These are phyloP conservation scores for Sepioteuthis lessoniana DNA, from an alignment of 2,888 invertebrate genomes.

Conservation along the genomic window DNA sequence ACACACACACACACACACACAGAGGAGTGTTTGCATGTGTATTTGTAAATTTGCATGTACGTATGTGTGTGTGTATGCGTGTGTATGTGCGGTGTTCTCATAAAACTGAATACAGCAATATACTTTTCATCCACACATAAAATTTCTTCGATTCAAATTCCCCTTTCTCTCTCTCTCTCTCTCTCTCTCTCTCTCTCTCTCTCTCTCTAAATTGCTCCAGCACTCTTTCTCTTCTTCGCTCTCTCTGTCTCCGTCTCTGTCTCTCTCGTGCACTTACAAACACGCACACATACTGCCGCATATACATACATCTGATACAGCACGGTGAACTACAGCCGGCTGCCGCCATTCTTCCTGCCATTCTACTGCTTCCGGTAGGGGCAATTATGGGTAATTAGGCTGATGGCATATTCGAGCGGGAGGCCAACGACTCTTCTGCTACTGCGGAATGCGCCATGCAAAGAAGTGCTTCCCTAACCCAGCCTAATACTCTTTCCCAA, in stretches of 20 bases:
- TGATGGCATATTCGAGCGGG: conserved; percentile 33
- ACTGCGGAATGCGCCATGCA: neutral
- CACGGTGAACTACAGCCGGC: conserved; percentile 21
- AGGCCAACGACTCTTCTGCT: conserved; percentile 21
- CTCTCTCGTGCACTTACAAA: neutral
- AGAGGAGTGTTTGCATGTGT: no score
- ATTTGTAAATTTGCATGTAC: no score
- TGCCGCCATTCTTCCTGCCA: conserved; percentile 14
- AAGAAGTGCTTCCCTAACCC: neutral
- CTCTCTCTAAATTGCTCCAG: no score
- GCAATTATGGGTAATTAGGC: conserved; percentile 16
- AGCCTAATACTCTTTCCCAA: conserved; percentile 23
- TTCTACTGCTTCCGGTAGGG: conserved; percentile 1
- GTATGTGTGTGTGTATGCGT: no score
- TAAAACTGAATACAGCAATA: neutral
- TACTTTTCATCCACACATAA: no score
- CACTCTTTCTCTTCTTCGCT: neutral
- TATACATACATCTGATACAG: neutral
- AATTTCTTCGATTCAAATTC: neutral
- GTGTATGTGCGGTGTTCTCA: no score
- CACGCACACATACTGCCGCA: neutral
- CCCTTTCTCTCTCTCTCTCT: neutral
- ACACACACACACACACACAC: no score
- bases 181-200: neutral
- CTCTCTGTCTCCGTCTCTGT: neutral